These are phyloP conservation scores for Burhinus oedicnemus DNA, from an alignment of 2,113 vertebrate species.

Conservation along the genomic window DNA sequence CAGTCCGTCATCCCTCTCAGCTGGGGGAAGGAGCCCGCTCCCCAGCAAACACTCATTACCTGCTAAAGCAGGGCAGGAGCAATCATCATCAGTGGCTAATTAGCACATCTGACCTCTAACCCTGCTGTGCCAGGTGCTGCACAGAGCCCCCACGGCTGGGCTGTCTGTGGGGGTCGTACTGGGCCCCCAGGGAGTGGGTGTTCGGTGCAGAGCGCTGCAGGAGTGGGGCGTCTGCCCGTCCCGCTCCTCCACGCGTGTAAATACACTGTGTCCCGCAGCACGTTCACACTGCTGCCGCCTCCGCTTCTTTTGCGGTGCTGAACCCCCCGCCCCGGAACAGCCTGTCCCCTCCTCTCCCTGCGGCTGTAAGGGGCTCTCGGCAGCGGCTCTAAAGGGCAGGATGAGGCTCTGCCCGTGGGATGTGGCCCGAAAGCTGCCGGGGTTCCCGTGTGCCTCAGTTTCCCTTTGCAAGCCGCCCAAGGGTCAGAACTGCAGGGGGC, in stretches of 20 bases:
- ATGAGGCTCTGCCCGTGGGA: background rate
- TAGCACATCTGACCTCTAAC: background rate
- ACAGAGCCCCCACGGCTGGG: background rate
- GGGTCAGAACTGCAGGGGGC: background rate
- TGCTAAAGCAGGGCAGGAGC: background rate
- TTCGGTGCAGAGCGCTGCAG: fast-evolving
- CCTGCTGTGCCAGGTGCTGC: background rate
- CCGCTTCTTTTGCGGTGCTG: background rate
- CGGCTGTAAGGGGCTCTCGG: background rate
- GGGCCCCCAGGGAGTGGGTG: background rate
- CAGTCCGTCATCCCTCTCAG: background rate
- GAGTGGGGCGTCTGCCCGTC: background rate
- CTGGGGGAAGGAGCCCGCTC: background rate
- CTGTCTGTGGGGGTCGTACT: background rate
- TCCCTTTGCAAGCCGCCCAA: background rate
- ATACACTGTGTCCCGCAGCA: background rate
- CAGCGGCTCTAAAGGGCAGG: background rate
- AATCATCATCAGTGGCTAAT: background rate
- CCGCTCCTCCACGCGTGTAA: background rate
- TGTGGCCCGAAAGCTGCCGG: background rate
- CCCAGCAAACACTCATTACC: background rate
- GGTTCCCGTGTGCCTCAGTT: background rate
- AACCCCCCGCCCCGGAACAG: no score
- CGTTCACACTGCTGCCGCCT: background rate
- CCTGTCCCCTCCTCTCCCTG: background rate